Evolutionary conservation across 2,113 vertebrate species (phyloP).

Genomic region (Ochotona princeps): DNA sequence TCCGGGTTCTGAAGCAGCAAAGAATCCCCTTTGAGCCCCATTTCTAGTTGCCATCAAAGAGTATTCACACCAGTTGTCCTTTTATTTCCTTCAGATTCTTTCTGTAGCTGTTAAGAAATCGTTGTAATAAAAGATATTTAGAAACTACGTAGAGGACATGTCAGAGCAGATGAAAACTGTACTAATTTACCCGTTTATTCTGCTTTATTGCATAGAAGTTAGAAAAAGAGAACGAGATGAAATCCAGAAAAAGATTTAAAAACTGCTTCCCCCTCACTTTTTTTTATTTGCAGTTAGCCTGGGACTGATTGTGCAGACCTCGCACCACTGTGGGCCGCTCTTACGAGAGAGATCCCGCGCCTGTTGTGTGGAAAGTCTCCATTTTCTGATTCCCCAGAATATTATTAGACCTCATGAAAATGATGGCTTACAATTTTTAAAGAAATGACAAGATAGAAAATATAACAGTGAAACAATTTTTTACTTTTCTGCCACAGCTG

Average conservation of each 20-base stretch:
- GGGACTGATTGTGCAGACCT: fast-evolving
- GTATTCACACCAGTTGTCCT: background rate
- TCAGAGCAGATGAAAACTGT: slow-evolving; percentile 49
- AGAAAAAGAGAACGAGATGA: background rate
- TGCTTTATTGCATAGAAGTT: background rate
- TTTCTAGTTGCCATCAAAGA: slow-evolving; percentile 23
- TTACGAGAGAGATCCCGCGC: background rate
- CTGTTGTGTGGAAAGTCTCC: background rate
- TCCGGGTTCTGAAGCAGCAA: background rate
- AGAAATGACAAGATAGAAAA: slow-evolving; percentile 8
- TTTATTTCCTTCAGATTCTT: slow-evolving; percentile 57
- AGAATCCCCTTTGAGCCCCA: slow-evolving; percentile 49
- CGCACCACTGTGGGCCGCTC: fast-evolving
- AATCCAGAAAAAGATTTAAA: background rate
- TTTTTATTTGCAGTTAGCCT: fast-evolving
- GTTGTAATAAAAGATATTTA: slow-evolving; percentile 55
- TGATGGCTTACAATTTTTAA: background rate
- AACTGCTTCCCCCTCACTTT: too few relatives aligned
- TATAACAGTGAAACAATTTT: background rate
- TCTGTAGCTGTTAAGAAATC: slow-evolving; percentile 45
- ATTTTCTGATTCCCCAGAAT: background rate
- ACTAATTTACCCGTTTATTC: slow-evolving; percentile 24
- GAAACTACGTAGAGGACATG: slow-evolving; percentile 33
- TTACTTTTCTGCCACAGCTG: background rate
- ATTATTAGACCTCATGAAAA: background rate